Evolutionary conservation across 2,797 vertebrate species (phyloP), one percentile per base, ranked within the genome.

Genomic region (Poeciliopsis infans): DNA sequence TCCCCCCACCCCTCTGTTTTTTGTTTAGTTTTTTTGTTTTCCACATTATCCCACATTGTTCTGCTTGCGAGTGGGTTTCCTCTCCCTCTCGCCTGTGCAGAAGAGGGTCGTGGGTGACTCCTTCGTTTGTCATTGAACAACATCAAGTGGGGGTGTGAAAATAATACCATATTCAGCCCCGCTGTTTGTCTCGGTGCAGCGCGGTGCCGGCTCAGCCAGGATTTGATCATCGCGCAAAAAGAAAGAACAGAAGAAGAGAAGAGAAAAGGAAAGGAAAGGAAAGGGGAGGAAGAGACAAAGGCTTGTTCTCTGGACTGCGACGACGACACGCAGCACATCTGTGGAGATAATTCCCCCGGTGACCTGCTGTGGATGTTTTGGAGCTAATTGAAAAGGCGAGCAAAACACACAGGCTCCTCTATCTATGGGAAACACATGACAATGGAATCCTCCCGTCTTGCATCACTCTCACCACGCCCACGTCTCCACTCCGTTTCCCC

Each of bases 71-170:
- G 78, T 76, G 78, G 82, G 81, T 77, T 83, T 64, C 49, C 69
- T n/a, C 75, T 73, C 75, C 47, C 88, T 86, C 83, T 78, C 84
- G 77, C 85, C 77, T 75, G 78, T 75, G 68, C 73, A 79, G 78
- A 85, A 36, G 45, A 83, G 66, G 25, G 66, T 59, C 82, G 85
- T 82, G 78, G 78, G 87, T 85, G 87, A 90, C 86, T 85, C 25
- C 25, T 8, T 28, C 25, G 83, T 89, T 89, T 94, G 85, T 93
- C 89, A 92, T 94, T 92, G 85, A 92, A 91, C 91, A 93, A 89
- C 90, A 93, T 91, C 86, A 93, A 87, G 83, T 72, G 3, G 83
- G 85, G 77, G 85, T 92, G 88, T 92, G 92, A 90, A 53, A 89
- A 89, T 91, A 87, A 91, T 92, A 93, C 87, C 77, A 85, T 81